phyloP scores from a whole-genome alignment of 2,888 invertebrate species.

The Protodeltote pygarga region DNA sequence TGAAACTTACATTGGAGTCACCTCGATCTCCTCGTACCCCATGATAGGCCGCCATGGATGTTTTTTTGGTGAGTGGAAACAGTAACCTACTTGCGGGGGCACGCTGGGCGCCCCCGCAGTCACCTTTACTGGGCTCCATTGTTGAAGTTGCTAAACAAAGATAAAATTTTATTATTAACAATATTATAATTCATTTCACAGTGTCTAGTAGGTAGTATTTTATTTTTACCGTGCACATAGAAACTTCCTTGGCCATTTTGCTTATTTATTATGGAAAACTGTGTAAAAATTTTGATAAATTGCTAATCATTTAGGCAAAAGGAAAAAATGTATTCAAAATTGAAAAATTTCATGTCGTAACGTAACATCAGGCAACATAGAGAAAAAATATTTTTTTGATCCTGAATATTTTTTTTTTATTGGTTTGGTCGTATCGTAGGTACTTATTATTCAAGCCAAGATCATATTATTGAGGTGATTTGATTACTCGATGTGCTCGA shows the following conservation, averaged over 20 bases:
- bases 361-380: conserved; percentile 19
- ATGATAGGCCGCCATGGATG: conserved; percentile 93
- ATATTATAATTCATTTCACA: too few relatives aligned
- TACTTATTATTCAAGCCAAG: too few relatives aligned
- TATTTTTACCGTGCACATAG: conserved; percentile 80
- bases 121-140: conserved; percentile 91
- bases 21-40: conserved; percentile 92
- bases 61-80: conserved; percentile 90
- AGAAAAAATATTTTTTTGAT: not conserved
- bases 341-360: conserved; percentile 28
- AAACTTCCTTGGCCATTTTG: conserved; percentile 81
- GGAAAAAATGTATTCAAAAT: conserved; percentile 40
- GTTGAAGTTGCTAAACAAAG: conserved; percentile 90
- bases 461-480: too few relatives aligned
- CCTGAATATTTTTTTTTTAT: not conserved
- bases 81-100: conserved; percentile 89
- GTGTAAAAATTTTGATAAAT: conserved; percentile 33
- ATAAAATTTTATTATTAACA: not conserved
- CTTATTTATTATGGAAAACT: conserved; percentile 36
- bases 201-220: too few relatives aligned
- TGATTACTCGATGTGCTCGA: too few relatives aligned
- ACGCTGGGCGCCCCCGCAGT: conserved; percentile 87
- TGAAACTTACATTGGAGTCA: conserved; percentile 88
- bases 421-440: too few relatives aligned
- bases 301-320: conserved; percentile 16